Percentiles rank a stretch among this genome's conserved stretches.
These are phyloP conservation scores for Amazona finschi DNA, from an alignment of 2,797 vertebrate species.

Conservation along the genomic window DNA sequence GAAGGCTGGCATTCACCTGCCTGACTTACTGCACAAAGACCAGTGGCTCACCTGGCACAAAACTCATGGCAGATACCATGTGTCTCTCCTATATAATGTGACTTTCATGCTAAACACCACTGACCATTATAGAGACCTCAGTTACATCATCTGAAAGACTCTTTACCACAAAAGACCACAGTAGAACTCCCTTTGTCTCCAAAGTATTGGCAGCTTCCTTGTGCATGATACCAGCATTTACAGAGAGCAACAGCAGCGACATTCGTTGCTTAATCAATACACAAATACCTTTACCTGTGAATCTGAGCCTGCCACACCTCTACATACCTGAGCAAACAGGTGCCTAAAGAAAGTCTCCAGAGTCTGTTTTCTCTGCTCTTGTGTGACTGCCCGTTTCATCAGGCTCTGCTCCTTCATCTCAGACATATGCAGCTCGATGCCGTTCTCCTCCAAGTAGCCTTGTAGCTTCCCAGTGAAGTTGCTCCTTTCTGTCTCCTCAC, in stretches of 20 bases:
- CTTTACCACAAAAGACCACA: background rate
- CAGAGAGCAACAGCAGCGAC: background rate
- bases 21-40: background rate
- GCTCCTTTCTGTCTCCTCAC: constrained; percentile 76
- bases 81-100: background rate
- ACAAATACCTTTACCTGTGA: background rate
- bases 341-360: constrained; percentile 95
- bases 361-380: constrained; percentile 85
- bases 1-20: background rate
- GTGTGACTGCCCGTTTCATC: constrained; percentile 86
- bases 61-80: background rate
- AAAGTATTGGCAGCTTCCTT: background rate
- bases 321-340: constrained; percentile 88
- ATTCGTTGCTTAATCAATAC: background rate
- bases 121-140: background rate
- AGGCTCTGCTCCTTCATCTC: constrained; percentile 83
- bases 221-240: background rate
- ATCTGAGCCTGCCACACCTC: background rate
- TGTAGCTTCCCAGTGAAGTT: constrained; percentile 77
- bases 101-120: background rate
- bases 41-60: background rate
- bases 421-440: constrained; percentile 66
- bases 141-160: background rate
- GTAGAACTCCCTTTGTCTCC: background rate
- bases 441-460: constrained; percentile 39